These are phyloP conservation scores for Periplaneta americana DNA, from an alignment of 1,140 invertebrate species.

Conservation along the genomic window DNA sequence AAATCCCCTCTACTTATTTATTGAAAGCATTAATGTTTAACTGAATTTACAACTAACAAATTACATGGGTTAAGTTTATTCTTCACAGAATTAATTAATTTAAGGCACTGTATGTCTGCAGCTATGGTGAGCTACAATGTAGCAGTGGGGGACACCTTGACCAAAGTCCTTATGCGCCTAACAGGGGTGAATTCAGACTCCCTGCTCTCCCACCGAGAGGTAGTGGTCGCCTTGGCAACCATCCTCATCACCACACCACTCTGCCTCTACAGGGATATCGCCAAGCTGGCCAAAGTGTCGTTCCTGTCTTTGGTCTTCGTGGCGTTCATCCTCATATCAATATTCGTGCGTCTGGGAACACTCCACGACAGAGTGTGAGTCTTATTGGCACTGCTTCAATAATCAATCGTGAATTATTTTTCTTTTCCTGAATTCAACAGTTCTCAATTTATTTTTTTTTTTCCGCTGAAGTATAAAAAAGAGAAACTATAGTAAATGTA, in stretches of 20 bases:
- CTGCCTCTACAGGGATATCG: constrained; percentile 76
- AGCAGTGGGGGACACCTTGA: constrained; percentile 83
- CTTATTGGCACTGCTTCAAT: too few relatives aligned
- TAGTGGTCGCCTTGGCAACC: constrained; percentile 72
- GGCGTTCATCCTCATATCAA: constrained; percentile 65
- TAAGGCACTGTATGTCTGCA: constrained; percentile 50
- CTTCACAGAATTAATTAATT: too few relatives aligned
- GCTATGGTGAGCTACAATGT: constrained; percentile 90
- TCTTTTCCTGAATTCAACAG: too few relatives aligned
- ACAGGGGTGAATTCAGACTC: constrained; percentile 48
- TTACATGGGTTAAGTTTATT: too few relatives aligned
- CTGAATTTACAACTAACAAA: too few relatives aligned
- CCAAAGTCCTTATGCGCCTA: constrained; percentile 70
- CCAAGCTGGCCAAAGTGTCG: constrained; percentile 70
- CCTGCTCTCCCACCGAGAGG: constrained; percentile 60
- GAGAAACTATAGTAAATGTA: too few relatives aligned
- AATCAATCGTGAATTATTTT: too few relatives aligned
- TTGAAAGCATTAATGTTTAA: too few relatives aligned
- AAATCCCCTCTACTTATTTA: too few relatives aligned
- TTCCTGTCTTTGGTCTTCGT: constrained; percentile 74
- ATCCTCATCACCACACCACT: constrained; percentile 73
- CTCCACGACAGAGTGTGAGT: constrained; percentile 56
- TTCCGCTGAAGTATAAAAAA: too few relatives aligned
- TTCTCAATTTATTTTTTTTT: too few relatives aligned
- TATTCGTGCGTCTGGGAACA: constrained; percentile 57